These are phyloP conservation scores for Rotaria socialis DNA, from an alignment of 2,888 invertebrate species.

Conservation along the genomic window DNA sequence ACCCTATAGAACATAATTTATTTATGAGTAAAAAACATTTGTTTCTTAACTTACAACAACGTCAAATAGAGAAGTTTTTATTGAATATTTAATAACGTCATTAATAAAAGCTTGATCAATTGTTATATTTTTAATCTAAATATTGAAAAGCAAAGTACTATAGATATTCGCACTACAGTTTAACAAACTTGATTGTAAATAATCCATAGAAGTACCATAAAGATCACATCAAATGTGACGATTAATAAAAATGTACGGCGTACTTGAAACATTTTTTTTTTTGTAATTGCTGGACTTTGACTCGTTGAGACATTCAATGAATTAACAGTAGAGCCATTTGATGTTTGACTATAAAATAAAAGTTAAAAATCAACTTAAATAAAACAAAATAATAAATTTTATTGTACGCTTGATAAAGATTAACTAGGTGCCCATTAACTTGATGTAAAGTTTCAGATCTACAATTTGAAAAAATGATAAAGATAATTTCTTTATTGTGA, in stretches of 20 bases:
- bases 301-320: not conserved
- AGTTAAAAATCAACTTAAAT: not conserved
- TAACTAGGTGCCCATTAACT: not conserved
- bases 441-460: constrained; percentile 22
- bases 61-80: constrained; percentile 14
- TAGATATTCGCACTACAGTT: no score
- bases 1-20: not conserved
- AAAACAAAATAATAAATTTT: not conserved
- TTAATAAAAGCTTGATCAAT: not conserved
- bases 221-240: constrained; percentile 19
- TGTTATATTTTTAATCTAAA: constrained; percentile 3
- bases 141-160: not conserved
- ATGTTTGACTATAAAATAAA: not conserved
- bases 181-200: constrained; percentile 16
- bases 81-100: not conserved
- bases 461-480: not conserved
- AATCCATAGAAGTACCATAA: constrained; percentile 29
- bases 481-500: not conserved
- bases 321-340: not conserved
- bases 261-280: constrained; percentile 34
- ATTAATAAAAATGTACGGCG: constrained; percentile 31
- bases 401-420: not conserved
- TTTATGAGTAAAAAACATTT: not conserved
- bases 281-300: not conserved
- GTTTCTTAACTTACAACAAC: not conserved